Percentiles rank a stretch among this genome's conserved stretches.
phyloP scores from a whole-genome alignment of 2,888 invertebrate genomes.

The Thymelicus acteon region DNA sequence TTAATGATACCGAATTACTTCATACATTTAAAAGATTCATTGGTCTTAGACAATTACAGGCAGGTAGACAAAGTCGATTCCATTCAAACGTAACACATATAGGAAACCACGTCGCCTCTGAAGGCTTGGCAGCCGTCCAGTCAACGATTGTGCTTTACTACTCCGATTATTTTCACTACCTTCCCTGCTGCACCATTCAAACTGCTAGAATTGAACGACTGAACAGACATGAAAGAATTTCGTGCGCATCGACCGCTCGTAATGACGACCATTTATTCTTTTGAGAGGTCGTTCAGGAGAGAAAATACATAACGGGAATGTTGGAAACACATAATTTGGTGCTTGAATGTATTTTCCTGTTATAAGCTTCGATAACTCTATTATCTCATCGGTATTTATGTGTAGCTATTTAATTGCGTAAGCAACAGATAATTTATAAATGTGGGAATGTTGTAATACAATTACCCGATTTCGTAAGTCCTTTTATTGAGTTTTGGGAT shows the following conservation, averaged over 20 bases:
- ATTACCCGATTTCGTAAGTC: too few species aligned
- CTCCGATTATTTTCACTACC: conserved; percentile 74
- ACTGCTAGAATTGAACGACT: conserved; percentile 58
- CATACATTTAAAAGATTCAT: conserved; percentile 47
- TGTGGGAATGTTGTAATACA: too few species aligned
- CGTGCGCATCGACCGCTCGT: conserved; percentile 62
- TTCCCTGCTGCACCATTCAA: conserved; percentile 69
- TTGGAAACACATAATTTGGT: conserved; percentile 4
- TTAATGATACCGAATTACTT: background rate
- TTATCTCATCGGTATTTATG: background rate
- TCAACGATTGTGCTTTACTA: conserved; percentile 74
- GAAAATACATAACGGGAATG: conserved; percentile 15
- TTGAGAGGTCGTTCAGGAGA: conserved; percentile 30
- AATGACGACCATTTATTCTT: conserved; percentile 65
- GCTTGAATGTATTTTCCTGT: background rate
- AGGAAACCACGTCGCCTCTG: conserved; percentile 61
- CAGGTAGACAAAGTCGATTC: conserved; percentile 72
- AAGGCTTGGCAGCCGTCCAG: conserved; percentile 74
- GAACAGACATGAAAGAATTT: conserved; percentile 70
- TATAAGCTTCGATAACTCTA: background rate
- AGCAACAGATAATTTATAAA: too few species aligned
- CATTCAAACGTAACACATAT: conserved; percentile 70
- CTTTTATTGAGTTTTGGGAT: too few species aligned
- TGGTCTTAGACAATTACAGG: conserved; percentile 57
- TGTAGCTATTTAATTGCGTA: background rate